phyloP scores from a whole-genome alignment of 2,888 invertebrate genomes.

The Eupithecia exiguata region DNA sequence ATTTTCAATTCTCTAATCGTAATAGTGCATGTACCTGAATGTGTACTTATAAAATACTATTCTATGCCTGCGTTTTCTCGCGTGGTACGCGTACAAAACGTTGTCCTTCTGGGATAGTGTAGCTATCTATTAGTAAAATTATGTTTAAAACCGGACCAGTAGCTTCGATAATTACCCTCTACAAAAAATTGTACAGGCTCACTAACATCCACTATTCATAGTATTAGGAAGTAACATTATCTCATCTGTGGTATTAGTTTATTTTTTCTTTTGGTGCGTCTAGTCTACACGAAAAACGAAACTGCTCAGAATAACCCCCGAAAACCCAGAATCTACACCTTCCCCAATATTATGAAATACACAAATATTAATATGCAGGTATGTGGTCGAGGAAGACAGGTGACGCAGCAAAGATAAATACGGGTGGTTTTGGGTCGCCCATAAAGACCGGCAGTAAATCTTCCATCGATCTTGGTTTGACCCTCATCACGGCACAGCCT shows the following conservation, averaged over 20 bases:
- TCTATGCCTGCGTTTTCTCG: no score
- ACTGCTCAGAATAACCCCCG: not conserved
- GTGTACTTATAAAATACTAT: not conserved
- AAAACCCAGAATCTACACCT: not conserved
- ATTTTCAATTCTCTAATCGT: not conserved
- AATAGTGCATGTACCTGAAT: not conserved
- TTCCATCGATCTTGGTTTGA: constrained; percentile 51
- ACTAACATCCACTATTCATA: not conserved
- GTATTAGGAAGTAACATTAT: no score
- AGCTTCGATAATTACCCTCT: not conserved
- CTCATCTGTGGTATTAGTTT: no score
- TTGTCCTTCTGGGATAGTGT: not conserved
- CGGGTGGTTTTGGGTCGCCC: constrained; percentile 43
- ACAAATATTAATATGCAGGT: constrained; percentile 21
- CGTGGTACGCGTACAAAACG: no score
- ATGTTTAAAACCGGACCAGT: not conserved
- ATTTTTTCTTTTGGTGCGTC: not conserved
- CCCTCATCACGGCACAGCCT: constrained; percentile 51
- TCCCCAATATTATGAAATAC: constrained; percentile 1
- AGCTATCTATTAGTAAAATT: not conserved
- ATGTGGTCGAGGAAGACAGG: constrained; percentile 48
- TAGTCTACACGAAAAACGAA: not conserved
- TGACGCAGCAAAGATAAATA: constrained; percentile 54
- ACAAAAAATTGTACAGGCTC: not conserved
- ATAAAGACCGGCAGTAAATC: constrained; percentile 54